Evolutionary conservation across 2,113 vertebrate genomes (phyloP).

Genomic region (Lophotis ruficrista): DNA sequence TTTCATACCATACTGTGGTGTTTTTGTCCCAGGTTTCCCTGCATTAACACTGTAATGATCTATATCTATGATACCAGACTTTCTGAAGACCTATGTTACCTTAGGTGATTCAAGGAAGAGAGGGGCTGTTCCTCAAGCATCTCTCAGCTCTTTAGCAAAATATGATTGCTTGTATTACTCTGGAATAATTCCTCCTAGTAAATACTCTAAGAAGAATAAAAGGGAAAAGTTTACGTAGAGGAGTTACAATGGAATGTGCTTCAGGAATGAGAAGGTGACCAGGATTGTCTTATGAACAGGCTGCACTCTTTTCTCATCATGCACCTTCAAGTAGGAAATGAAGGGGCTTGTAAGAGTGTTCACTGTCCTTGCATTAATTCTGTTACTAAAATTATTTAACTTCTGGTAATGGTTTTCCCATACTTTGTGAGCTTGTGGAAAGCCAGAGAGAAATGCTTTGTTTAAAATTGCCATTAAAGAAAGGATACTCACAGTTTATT

Average conservation of each 20-base stretch:
- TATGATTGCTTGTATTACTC: not conserved
- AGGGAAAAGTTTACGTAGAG: not conserved
- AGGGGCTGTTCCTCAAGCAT: not conserved
- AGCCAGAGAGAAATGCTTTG: not conserved
- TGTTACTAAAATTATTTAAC: not conserved
- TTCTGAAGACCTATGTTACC: not conserved
- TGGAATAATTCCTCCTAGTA: not conserved
- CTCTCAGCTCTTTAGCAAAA: not conserved
- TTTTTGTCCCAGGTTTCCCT: not conserved
- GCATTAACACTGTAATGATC: not conserved
- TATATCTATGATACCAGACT: not conserved
- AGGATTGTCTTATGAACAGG: not conserved
- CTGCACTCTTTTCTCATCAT: not conserved
- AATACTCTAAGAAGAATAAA: not conserved
- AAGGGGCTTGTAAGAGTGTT: not conserved
- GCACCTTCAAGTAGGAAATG: not conserved
- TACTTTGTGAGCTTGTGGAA: not conserved
- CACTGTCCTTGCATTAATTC: not conserved
- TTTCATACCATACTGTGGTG: not conserved
- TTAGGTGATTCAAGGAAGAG: not conserved
- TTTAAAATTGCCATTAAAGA: not conserved
- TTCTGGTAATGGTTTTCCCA: not conserved
- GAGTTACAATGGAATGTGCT: not conserved
- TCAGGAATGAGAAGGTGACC: not conserved
- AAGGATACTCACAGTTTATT: not conserved